These are phyloP conservation scores for Zophobas atratus DNA, from an alignment of 1,140 invertebrate species.

Conservation along the genomic window DNA sequence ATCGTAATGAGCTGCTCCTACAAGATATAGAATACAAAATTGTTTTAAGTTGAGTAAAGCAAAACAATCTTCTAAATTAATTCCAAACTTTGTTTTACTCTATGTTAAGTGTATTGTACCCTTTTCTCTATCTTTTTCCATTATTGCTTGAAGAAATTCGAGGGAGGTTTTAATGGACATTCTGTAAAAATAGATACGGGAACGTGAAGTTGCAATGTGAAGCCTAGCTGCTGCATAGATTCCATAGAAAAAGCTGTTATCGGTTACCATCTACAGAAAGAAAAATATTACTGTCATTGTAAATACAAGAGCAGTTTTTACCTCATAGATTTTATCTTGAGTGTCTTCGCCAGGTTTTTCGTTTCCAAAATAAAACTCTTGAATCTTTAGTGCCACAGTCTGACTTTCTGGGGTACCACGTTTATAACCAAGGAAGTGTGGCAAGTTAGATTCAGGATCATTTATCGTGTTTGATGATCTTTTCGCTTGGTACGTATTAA, in stretches of 20 bases:
- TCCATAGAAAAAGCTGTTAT: constrained; percentile 24
- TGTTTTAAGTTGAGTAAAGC: too few relatives aligned
- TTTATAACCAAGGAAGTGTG: constrained; percentile 28
- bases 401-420: constrained; percentile 27
- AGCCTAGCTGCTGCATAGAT: constrained; percentile 29
- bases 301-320: background rate
- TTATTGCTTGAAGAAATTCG: constrained; percentile 61
- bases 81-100: background rate
- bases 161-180: constrained; percentile 47
- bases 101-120: background rate
- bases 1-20: constrained; percentile 74
- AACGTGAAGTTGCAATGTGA: constrained; percentile 43
- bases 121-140: constrained; percentile 19
- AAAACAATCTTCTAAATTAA: too few relatives aligned
- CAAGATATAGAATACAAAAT: constrained; percentile 53
- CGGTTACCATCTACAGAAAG: constrained; percentile 27
- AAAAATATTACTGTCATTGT: too few relatives aligned
- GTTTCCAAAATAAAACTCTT: constrained; percentile 46
- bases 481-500: background rate
- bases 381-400: constrained; percentile 47
- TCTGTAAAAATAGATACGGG: constrained; percentile 52
- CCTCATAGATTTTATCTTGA: constrained; percentile 11
- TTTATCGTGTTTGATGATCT: background rate
- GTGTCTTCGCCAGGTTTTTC: constrained; percentile 27
- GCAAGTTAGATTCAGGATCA: constrained; percentile 41